Conservation (phyloP, 2,113 vertebrate genomes). For the Nycticorax nycticorax region DNA sequence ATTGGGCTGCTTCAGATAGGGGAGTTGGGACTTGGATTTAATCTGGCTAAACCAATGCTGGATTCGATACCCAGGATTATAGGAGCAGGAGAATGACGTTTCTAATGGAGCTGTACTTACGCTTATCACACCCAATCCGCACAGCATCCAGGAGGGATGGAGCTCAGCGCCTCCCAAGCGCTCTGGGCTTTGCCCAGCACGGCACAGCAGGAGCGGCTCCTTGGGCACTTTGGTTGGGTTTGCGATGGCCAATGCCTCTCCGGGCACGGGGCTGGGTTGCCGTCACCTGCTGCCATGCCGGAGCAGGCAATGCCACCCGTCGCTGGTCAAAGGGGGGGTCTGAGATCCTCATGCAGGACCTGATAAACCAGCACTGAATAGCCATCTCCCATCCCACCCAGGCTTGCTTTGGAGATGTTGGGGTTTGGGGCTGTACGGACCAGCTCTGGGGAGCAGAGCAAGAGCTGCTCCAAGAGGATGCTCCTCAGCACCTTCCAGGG, state of each 20-base stretch:
- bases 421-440: neutral
- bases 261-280: neutral
- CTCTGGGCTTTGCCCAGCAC: neutral
- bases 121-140: accelerated
- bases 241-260: neutral
- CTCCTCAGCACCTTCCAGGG: neutral
- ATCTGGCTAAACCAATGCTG: neutral
- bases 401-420: neutral
- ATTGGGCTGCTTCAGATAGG: neutral
- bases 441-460: neutral
- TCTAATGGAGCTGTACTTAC: neutral
- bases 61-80: neutral
- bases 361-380: neutral
- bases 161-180: neutral
- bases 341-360: neutral
- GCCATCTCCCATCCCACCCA: neutral
- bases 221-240: neutral
- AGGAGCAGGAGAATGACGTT: neutral
- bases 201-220: neutral
- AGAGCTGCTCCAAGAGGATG: neutral
- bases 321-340: neutral
- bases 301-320: neutral
- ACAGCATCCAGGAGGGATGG: accelerated
- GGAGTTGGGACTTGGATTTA: neutral
- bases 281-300: accelerated